Conservation (phyloP, 2,113 vertebrate species). For the Misgurnus mizolepis region DNA sequence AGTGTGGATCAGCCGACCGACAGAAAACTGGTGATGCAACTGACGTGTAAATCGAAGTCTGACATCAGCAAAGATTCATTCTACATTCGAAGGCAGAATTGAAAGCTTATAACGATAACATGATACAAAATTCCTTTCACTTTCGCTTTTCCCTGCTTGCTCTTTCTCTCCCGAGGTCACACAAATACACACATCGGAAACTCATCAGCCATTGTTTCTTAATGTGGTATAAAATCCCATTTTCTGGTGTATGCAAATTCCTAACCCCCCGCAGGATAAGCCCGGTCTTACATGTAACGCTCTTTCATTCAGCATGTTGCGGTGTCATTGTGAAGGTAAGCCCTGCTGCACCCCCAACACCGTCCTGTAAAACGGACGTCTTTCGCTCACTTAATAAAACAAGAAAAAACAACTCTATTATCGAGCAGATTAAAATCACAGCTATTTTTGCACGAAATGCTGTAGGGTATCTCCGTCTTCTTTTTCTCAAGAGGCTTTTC, state of each 20-base stretch:
- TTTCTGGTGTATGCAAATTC: conserved; percentile 59
- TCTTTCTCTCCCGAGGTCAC: conserved; percentile 18
- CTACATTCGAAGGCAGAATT: background rate
- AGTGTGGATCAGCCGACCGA: conserved; percentile 86
- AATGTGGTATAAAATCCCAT: conserved; percentile 62
- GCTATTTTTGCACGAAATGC: conserved; percentile 1
- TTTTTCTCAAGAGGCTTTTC: conserved; percentile 31
- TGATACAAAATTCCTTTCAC: background rate
- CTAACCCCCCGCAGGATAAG: conserved; percentile 48
- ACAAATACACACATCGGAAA: conserved; percentile 39
- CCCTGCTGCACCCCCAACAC: background rate
- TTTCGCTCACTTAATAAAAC: conserved; percentile 13
- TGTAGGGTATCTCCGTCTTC: conserved; percentile 2
- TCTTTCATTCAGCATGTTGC: conserved; percentile 46
- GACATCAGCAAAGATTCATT: conserved; percentile 26
- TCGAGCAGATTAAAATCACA: conserved; percentile 2
- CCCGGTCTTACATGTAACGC: conserved; percentile 48
- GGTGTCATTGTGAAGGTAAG: conserved; percentile 26
- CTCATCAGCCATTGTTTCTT: conserved; percentile 56
- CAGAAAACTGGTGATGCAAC: conserved; percentile 88
- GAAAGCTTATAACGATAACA: background rate
- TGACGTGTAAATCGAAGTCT: conserved; percentile 30
- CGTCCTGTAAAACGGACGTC: background rate
- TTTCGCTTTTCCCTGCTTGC: background rate
- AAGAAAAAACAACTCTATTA: conserved; percentile 26